Evolutionary conservation across 2,888 invertebrate genomes (phyloP).

Genomic region (Euplagia quadripunctaria): DNA sequence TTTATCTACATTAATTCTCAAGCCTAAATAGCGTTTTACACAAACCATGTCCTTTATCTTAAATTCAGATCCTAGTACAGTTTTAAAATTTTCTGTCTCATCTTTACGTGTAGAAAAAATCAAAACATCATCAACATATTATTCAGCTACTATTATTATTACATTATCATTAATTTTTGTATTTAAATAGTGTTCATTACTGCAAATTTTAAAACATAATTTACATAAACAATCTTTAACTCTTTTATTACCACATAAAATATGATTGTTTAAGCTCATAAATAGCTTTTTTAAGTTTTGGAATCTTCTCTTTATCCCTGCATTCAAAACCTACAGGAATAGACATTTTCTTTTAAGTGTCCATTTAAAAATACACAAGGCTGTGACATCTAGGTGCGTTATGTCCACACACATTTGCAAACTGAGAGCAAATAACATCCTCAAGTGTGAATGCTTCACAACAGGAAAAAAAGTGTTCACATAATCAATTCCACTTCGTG

Average conservation of each 20-base stretch:
- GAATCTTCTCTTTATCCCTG: too few species aligned
- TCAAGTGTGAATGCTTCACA: slow-evolving; percentile 32
- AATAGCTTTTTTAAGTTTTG: not conserved
- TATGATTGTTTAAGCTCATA: not conserved
- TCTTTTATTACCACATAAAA: not conserved
- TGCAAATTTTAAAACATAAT: not conserved
- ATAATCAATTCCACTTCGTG: slow-evolving; percentile 8
- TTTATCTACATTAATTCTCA: not conserved
- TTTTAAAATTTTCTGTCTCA: not conserved
- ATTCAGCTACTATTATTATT: too few species aligned
- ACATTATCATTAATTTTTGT: too few species aligned
- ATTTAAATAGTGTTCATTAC: not conserved
- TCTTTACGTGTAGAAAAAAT: too few species aligned
- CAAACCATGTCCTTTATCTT: not conserved
- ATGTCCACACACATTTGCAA: not conserved
- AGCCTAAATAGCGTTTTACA: not conserved
- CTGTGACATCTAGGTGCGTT: too few species aligned
- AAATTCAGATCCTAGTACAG: not conserved
- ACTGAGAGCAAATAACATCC: slow-evolving; percentile 2
- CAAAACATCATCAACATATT: too few species aligned
- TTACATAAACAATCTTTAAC: not conserved
- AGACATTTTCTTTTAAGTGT: too few species aligned
- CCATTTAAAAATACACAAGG: too few species aligned
- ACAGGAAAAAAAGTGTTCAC: slow-evolving; percentile 43
- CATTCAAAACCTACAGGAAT: too few species aligned